Evolutionary conservation across 1,140 invertebrate genomes (phyloP).

Genomic region (Drosophila nebulosa): DNA sequence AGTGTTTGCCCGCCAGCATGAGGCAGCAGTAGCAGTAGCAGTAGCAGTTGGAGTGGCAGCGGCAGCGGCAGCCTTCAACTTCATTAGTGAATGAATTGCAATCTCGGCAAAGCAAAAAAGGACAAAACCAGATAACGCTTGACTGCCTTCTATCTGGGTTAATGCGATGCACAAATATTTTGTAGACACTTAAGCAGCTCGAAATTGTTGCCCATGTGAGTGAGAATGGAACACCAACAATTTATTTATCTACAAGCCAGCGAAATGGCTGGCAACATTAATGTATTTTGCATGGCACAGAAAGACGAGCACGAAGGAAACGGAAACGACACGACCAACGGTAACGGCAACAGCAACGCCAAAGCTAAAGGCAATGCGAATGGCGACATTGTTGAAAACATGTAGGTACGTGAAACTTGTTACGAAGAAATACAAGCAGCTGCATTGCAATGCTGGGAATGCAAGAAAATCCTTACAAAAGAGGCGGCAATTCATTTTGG

Average conservation of each 20-base stretch:
- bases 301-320: slow-evolving; percentile 3
- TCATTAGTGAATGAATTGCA: slow-evolving; percentile 21
- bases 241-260: slow-evolving; percentile 52
- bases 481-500: slow-evolving; percentile 75
- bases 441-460: slow-evolving; percentile 31
- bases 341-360: slow-evolving; percentile 28
- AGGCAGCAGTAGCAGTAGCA: neutral
- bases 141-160: slow-evolving; percentile 45
- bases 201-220: slow-evolving; percentile 35
- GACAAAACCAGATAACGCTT: neutral
- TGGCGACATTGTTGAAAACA: slow-evolving; percentile 74
- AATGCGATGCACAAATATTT: slow-evolving; percentile 63
- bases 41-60: neutral
- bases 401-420: slow-evolving; percentile 71
- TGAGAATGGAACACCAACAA: slow-evolving; percentile 21
- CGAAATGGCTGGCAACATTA: slow-evolving; percentile 48
- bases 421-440: slow-evolving; percentile 47
- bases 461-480: slow-evolving; percentile 73
- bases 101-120: neutral
- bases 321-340: slow-evolving; percentile 41
- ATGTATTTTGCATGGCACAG: slow-evolving; percentile 30
- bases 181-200: slow-evolving; percentile 57
- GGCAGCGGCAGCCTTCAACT: slow-evolving; percentile 1
- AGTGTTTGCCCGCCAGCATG: neutral
- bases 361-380: slow-evolving; percentile 38